A percentile compares a stretch with the other conserved stretches of the same genome.
phyloP scores from a whole-genome alignment of 2,888 invertebrate species.

The Heliconius hortense region DNA sequence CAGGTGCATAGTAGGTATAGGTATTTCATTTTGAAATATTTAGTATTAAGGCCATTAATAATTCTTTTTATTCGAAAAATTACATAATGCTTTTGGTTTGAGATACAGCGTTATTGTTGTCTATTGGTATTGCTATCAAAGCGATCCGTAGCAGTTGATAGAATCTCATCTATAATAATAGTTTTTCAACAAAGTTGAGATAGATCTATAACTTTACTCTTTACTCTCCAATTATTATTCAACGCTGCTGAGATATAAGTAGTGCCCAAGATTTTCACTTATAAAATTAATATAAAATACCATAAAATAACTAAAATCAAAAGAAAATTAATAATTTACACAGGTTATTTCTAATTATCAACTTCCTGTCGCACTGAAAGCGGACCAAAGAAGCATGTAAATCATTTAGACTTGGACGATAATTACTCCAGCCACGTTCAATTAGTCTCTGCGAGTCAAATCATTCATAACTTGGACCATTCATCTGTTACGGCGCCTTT shows the following conservation, averaged over 20 bases:
- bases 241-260: background rate
- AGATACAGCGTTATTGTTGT: too few relatives aligned
- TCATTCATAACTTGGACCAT: constrained; percentile 57
- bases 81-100: too few relatives aligned
- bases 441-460: constrained; percentile 52
- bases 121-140: too few relatives aligned
- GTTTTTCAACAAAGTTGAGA: too few relatives aligned
- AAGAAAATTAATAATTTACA: background rate
- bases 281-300: background rate
- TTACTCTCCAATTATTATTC: background rate
- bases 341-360: constrained; percentile 17
- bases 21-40: too few relatives aligned
- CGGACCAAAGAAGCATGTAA: constrained; percentile 31
- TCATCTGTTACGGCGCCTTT: constrained; percentile 48
- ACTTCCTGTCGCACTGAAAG: constrained; percentile 19
- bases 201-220: too few relatives aligned
- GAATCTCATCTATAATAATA: too few relatives aligned
- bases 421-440: constrained; percentile 62
- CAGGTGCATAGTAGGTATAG: too few relatives aligned
- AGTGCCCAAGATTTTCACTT: background rate
- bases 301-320: background rate
- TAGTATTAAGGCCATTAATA: too few relatives aligned
- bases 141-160: too few relatives aligned
- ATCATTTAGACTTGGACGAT: constrained; percentile 54
- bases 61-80: too few relatives aligned